Percentiles rank a stretch among this genome's conserved stretches.
These are phyloP conservation scores for Sympetrum striolatum DNA, from an alignment of 2,888 invertebrate species.

Conservation along the genomic window DNA sequence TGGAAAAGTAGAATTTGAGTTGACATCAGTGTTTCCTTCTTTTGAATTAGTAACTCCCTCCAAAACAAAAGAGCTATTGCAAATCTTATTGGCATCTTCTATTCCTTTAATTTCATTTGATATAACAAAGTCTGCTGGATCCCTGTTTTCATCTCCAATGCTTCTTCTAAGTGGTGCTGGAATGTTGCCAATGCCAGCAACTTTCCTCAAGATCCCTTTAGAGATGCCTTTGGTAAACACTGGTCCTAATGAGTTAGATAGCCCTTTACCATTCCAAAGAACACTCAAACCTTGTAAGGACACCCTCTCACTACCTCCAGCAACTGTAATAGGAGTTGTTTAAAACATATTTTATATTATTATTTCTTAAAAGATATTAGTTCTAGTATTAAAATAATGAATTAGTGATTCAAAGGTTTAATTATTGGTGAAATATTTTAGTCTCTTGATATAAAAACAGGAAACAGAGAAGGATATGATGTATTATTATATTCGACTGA, in stretches of 20 bases:
- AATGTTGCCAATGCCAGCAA: conserved; percentile 12
- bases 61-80: conserved; percentile 10
- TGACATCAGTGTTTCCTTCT: conserved; percentile 24
- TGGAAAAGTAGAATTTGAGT: conserved; percentile 27
- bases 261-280: conserved; percentile 3
- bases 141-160: neutral
- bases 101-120: neutral
- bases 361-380: too few relatives aligned
- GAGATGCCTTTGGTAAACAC: conserved; percentile 21
- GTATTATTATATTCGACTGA: too few relatives aligned
- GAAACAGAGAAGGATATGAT: too few relatives aligned
- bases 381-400: too few relatives aligned
- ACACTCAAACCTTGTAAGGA: conserved; percentile 8
- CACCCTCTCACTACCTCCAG: conserved; percentile 10
- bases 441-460: too few relatives aligned
- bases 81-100: conserved; percentile 23
- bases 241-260: conserved; percentile 1
- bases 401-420: too few relatives aligned
- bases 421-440: too few relatives aligned
- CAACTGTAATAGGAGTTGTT: neutral
- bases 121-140: neutral
- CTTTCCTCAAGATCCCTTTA: conserved; percentile 25
- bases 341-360: too few relatives aligned
- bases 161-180: conserved; percentile 8
- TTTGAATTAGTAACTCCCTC: neutral